Percentiles rank a stretch among this genome's conserved stretches.
Evolutionary conservation across 2,888 invertebrate species (phyloP).

Genomic region (Eremobia ochroleuca): DNA sequence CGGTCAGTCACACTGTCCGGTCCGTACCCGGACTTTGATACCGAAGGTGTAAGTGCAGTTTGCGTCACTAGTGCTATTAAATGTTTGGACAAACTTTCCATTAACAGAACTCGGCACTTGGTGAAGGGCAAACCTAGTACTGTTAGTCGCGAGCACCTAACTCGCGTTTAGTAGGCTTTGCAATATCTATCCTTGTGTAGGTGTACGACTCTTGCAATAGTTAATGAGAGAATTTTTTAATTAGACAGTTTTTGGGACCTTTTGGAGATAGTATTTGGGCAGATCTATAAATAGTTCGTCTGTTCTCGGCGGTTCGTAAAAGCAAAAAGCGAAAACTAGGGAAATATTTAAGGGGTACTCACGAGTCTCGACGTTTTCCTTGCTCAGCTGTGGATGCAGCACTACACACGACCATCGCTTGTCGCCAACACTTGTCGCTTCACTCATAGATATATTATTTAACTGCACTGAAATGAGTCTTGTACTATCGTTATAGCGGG

Average conservation of each 20-base stretch:
- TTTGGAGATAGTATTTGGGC: not conserved
- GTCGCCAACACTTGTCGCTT: not conserved
- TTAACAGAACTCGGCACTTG: constrained; percentile 79
- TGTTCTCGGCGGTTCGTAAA: not conserved
- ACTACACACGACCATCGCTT: not conserved
- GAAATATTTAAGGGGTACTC: not conserved
- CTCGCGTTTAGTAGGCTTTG: constrained; percentile 76
- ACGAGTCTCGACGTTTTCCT: not conserved
- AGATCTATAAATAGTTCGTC: not conserved
- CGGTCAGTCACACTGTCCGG: constrained; percentile 70
- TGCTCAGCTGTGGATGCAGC: not conserved
- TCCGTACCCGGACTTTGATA: constrained; percentile 79
- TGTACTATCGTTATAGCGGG: not conserved
- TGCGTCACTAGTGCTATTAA: constrained; percentile 77
- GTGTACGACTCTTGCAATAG: constrained; percentile 65
- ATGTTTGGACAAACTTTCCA: constrained; percentile 79
- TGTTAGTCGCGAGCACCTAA: constrained; percentile 72
- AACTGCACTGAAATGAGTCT: constrained; percentile 2
- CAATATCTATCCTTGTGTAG: constrained; percentile 63
- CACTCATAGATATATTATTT: not conserved
- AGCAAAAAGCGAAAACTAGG: not conserved
- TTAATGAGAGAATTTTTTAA: not conserved
- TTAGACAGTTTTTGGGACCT: not conserved
- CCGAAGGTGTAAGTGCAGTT: constrained; percentile 85
- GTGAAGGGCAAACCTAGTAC: constrained; percentile 66